phyloP scores from a whole-genome alignment of 2,113 vertebrate species.

The Brachyhypopomus occidentalis region DNA sequence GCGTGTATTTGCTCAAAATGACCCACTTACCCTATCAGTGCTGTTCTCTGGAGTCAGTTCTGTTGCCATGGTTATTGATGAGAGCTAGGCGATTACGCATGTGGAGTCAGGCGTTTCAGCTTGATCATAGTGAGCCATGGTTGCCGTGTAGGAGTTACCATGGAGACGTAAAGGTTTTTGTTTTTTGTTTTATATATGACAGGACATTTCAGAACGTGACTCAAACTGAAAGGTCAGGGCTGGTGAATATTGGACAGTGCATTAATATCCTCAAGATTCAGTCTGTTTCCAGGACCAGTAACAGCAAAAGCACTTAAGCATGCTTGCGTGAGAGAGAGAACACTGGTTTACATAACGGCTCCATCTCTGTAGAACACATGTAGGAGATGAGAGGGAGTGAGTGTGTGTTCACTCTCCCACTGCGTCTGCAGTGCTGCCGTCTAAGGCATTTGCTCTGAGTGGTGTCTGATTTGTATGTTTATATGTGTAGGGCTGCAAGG shows the following conservation, averaged over 20 bases:
- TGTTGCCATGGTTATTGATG: slow-evolving; percentile 52
- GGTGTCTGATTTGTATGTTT: no score
- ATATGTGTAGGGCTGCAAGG: no score
- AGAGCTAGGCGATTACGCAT: slow-evolving; percentile 36
- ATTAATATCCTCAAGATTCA: slow-evolving; percentile 32
- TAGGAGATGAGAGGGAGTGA: background rate
- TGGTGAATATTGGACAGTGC: slow-evolving; percentile 5
- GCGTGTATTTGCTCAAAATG: background rate
- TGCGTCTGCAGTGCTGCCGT: no score
- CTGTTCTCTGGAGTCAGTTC: slow-evolving; percentile 13
- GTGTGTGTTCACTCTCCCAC: no score
- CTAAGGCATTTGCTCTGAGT: no score
- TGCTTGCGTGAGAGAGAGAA: background rate
- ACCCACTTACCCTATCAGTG: slow-evolving; percentile 15
- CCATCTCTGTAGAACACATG: background rate
- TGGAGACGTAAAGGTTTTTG: slow-evolving; percentile 47
- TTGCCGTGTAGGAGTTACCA: slow-evolving; percentile 47
- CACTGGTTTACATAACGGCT: slow-evolving; percentile 22
- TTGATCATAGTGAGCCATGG: slow-evolving; percentile 31
- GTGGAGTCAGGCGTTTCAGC: slow-evolving; percentile 34
- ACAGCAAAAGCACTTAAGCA: background rate
- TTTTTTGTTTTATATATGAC: slow-evolving; percentile 28
- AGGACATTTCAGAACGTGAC: slow-evolving; percentile 42
- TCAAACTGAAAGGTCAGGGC: slow-evolving; percentile 37
- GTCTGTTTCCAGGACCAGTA: background rate